phyloP scores from a whole-genome alignment of 1,140 invertebrate genomes.

The Telenomus remus region DNA sequence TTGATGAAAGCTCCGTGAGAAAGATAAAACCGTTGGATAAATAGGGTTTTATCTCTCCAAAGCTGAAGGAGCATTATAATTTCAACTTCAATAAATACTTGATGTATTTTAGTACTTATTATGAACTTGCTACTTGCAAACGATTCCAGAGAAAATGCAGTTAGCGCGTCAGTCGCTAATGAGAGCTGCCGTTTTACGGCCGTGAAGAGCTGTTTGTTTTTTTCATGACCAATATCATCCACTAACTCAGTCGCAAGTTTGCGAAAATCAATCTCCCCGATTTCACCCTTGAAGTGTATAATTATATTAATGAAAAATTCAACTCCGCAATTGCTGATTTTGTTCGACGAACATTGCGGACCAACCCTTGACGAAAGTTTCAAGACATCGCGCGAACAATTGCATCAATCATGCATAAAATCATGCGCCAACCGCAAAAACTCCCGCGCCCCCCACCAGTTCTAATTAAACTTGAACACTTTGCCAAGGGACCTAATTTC shows the following conservation, averaged over 20 bases:
- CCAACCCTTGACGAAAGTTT: no score
- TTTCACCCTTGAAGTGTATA: no score
- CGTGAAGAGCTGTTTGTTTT: no score
- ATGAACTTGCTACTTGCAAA: conserved; percentile 12
- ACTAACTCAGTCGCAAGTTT: no score
- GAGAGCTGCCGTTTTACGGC: no score
- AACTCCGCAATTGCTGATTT: no score
- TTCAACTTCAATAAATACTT: conserved; percentile 43
- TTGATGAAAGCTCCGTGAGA: conserved; percentile 55
- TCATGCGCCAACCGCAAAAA: background rate
- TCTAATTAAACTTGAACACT: conserved; percentile 6
- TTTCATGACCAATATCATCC: no score
- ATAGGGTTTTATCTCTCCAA: conserved; percentile 43
- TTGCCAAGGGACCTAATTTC: background rate
- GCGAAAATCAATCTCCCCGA: no score
- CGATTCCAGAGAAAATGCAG: conserved; percentile 4
- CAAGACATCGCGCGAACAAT: background rate
- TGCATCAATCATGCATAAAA: conserved; percentile 1
- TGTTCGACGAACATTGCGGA: no score
- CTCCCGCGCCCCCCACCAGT: background rate
- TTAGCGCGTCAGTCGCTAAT: background rate
- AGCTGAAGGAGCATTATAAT: conserved; percentile 45
- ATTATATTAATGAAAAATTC: no score
- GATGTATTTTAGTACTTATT: conserved; percentile 42
- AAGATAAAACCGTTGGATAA: conserved; percentile 50